phyloP scores from a whole-genome alignment of 2,888 invertebrate genomes.

The Andrena praecox region DNA sequence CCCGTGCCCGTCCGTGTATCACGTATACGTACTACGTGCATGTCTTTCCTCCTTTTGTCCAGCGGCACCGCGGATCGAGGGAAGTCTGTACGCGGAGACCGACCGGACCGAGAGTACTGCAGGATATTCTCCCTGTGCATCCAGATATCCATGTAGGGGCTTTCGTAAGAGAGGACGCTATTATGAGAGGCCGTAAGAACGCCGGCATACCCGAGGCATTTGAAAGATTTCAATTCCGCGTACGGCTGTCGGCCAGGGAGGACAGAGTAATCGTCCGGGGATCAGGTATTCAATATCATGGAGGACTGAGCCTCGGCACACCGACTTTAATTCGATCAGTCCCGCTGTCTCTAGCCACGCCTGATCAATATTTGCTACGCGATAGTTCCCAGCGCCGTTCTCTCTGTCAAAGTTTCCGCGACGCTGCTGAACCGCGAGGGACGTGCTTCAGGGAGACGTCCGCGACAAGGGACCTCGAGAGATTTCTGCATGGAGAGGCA shows the following conservation, averaged over 20 bases:
- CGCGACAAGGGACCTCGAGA: constrained; percentile 7
- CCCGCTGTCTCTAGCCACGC: constrained; percentile 34
- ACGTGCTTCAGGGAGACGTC: neutral
- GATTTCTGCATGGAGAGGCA: constrained; percentile 38
- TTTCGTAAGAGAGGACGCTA: constrained; percentile 41
- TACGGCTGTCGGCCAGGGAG: neutral
- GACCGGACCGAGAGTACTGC: constrained; percentile 45
- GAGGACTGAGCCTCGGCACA: constrained; percentile 36
- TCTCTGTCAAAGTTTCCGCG: neutral
- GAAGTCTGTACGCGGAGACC: constrained; percentile 21
- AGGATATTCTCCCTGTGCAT: constrained; percentile 50
- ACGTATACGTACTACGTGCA: neutral
- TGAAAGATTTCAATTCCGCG: constrained; percentile 58
- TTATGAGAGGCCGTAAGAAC: constrained; percentile 57
- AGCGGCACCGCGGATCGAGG: constrained; percentile 18
- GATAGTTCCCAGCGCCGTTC: constrained; percentile 26
- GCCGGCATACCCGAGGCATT: constrained; percentile 47
- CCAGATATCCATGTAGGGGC: constrained; percentile 47
- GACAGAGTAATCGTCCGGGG: constrained; percentile 58
- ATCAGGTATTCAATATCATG: constrained; percentile 41
- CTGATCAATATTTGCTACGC: constrained; percentile 52
- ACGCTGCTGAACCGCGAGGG: neutral
- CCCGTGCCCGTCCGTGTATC: neutral
- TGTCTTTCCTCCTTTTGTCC: constrained; percentile 52
- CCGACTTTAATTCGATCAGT: constrained; percentile 55